Evolutionary conservation across 1,140 invertebrate genomes (phyloP), one percentile per base, ranked within the genome.

Genomic region (Lethocerus indicus): DNA sequence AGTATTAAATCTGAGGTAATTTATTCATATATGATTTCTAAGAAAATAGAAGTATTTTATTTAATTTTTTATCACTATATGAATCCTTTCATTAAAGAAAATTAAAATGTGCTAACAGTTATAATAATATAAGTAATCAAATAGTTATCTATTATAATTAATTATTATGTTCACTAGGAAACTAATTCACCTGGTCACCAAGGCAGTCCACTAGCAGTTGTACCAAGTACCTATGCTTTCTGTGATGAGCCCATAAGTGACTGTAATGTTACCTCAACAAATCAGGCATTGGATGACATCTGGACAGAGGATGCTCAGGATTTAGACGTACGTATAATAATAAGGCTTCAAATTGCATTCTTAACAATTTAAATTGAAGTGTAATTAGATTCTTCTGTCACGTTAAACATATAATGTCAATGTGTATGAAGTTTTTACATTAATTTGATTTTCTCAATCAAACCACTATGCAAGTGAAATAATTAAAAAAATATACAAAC

Each of bases 1-100:
- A 89, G 85, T 51, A 83, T 91, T 36, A 92, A 91, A 64, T 89
- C 85, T 18, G 87, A 92, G 62, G 58, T 58, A 44, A 45, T 46
- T 50, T 29, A 25, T 2, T 21, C 16, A 32, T 32, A 32, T 32
- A 32, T 32, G 9, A 32, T 2, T 2, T 45, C 4, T 23, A 16
- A 4, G 3, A 25, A 35, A 20, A 47, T 47, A 6, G 12, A 36
- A 32, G 32, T 36, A 3, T 47, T 1, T 21, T 24, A 23, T 25
- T 4, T 5, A 24, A 43, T n/a, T 4, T 43, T 24, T 1, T 7
- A 18, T 40, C 20, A 13, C 37, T 40, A 13, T 40, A 40, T 40
- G 7, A 40, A 13, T 32, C 16, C 16, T 32, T 12, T 32, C 29
- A 32, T n/a, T n/a, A n/a, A n/a, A n/a, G n/a, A n/a, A n/a, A n/a